Conservation (phyloP, 30 jellyfish, hydroid and myxozoan species). For the Chironex yamaguchii region DNA sequence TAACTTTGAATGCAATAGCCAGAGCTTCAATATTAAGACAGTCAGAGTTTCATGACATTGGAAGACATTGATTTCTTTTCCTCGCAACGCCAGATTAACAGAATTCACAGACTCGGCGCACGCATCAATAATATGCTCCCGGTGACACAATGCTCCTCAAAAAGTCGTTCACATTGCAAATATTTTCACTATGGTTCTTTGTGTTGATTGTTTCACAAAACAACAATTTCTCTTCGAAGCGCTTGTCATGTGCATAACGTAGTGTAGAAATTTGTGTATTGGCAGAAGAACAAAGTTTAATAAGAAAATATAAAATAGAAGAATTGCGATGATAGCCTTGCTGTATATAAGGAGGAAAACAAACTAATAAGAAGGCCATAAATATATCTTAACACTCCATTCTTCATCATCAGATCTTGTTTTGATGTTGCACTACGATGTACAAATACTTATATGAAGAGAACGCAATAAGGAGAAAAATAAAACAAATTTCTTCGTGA, state of each 20-base stretch:
- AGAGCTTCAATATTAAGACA: not conserved
- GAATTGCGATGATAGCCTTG: too few relatives aligned
- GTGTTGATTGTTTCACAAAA: not conserved
- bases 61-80: not conserved
- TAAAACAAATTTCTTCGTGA: too few relatives aligned
- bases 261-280: too few relatives aligned
- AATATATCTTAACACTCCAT: too few relatives aligned
- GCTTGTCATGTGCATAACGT: not conserved
- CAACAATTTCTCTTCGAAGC: not conserved
- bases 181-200: not conserved
- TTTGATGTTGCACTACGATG: too few relatives aligned
- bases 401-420: too few relatives aligned
- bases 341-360: too few relatives aligned
- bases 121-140: not conserved
- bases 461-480: too few relatives aligned
- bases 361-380: too few relatives aligned
- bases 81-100: not conserved
- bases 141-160: not conserved
- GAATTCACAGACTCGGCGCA: not conserved
- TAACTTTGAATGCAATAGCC: not conserved
- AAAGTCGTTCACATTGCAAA: not conserved
- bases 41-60: not conserved
- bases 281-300: too few relatives aligned
- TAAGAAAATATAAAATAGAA: too few relatives aligned
- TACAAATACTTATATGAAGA: too few relatives aligned